Evolutionary conservation across 2,113 vertebrate genomes (phyloP).

Genomic region (Mormyrus lacerda): DNA sequence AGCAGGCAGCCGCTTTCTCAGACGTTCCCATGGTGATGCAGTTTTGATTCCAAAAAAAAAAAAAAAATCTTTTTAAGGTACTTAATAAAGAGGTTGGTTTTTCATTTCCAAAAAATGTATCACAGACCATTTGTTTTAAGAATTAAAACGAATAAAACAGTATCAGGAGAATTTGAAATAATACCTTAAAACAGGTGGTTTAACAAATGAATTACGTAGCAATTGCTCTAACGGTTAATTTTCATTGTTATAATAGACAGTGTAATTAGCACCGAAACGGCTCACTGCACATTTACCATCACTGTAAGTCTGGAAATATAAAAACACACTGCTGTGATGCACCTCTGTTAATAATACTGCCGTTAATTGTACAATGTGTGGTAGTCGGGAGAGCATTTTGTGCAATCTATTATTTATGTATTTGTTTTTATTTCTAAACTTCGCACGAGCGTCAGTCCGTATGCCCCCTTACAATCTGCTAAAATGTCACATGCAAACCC

Average conservation of each 20-base stretch:
- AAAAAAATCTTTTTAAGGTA: not conserved
- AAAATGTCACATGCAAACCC: not conserved
- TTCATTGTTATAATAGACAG: not conserved
- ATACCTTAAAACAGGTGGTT: conserved; percentile 9
- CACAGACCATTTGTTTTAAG: not conserved
- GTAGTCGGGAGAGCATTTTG: not conserved
- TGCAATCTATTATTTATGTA: not conserved
- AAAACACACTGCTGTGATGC: not conserved
- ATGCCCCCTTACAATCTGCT: not conserved
- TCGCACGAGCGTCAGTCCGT: not conserved
- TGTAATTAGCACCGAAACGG: not conserved
- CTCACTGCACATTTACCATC: not conserved
- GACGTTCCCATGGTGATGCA: conserved; percentile 4
- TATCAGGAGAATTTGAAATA: conserved; percentile 1
- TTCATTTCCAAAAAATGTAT: not conserved
- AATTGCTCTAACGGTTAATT: not conserved
- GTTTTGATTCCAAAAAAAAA: not conserved
- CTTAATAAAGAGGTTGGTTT: not conserved
- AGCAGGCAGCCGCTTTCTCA: not conserved
- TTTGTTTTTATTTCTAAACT: not conserved
- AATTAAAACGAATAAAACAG: not conserved
- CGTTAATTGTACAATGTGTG: not conserved
- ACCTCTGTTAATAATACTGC: not conserved
- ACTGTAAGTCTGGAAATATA: not conserved
- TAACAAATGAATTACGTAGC: not conserved